Evolutionary conservation across 2,113 vertebrate genomes (phyloP).

Genomic region (Hemibagrus wyckioides): DNA sequence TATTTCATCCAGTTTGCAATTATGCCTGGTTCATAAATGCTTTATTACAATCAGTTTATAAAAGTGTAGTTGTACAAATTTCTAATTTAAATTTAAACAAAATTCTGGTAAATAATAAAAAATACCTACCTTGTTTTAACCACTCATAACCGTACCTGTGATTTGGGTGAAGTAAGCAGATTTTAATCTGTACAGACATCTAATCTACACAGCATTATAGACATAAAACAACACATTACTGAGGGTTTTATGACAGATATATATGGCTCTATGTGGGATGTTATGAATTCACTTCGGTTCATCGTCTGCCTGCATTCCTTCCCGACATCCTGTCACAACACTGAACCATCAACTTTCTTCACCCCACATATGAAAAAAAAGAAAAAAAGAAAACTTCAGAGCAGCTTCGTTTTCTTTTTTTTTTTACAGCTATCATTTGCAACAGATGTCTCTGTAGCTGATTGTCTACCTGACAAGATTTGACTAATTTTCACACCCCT

Average conservation of each 20-base stretch:
- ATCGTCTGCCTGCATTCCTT: slow-evolving; percentile 16
- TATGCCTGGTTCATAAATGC: background rate
- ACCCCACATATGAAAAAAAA: background rate
- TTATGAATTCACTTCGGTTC: background rate
- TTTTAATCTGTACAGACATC: background rate
- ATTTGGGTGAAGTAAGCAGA: background rate
- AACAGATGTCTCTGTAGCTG: slow-evolving; percentile 28
- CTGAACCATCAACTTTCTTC: slow-evolving; percentile 31
- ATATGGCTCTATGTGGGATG: background rate
- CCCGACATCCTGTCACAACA: slow-evolving; percentile 46
- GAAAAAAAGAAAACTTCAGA: background rate
- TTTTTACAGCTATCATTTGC: slow-evolving; percentile 25
- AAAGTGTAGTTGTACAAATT: too few relatives aligned
- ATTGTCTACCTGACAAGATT: slow-evolving; percentile 2
- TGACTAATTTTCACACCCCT: slow-evolving; percentile 17
- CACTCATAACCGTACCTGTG: background rate
- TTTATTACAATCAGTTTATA: background rate
- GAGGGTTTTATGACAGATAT: background rate
- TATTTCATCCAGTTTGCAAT: background rate
- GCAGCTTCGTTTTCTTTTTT: background rate
- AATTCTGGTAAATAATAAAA: background rate
- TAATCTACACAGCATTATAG: background rate
- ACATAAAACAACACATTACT: background rate
- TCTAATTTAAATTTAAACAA: background rate
- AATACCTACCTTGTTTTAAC: background rate